phyloP scores from a whole-genome alignment of 2,797 vertebrate species.

The Rhinella marina region DNA sequence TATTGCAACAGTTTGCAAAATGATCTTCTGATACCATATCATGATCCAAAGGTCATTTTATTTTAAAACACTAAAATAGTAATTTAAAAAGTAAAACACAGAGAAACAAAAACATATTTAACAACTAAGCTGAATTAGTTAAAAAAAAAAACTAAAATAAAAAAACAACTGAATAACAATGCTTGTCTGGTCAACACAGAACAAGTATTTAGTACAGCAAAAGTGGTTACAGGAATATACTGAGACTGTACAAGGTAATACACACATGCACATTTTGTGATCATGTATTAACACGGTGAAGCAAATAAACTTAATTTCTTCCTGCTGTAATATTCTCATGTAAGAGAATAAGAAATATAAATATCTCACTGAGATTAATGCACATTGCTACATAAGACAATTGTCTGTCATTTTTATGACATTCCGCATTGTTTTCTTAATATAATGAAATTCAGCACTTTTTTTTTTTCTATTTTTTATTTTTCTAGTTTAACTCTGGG shows the following conservation, averaged over 20 bases:
- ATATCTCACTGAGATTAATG: slow-evolving; percentile 99
- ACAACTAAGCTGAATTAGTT: slow-evolving; percentile 94
- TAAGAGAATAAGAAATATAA: slow-evolving; percentile 99
- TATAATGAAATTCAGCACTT: slow-evolving; percentile 85
- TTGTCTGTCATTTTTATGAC: slow-evolving; percentile 91
- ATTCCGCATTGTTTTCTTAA: slow-evolving; percentile 78
- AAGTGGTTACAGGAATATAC: slow-evolving; percentile 95
- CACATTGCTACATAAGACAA: slow-evolving; percentile 99
- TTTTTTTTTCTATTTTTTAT: slow-evolving; percentile 67
- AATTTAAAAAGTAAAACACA: slow-evolving; percentile 75
- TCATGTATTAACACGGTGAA: slow-evolving; percentile 98
- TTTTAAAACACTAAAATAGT: slow-evolving; percentile 80
- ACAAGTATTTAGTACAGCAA: slow-evolving; percentile 82
- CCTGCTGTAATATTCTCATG: slow-evolving; percentile 97
- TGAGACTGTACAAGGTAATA: slow-evolving; percentile 91
- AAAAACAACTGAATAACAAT: slow-evolving; percentile 86
- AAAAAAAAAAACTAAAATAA: slow-evolving; percentile 87
- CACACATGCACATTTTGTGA: slow-evolving; percentile 96
- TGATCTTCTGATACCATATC: slow-evolving; percentile 82
- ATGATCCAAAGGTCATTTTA: slow-evolving; percentile 83
- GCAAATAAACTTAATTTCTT: slow-evolving; percentile 87
- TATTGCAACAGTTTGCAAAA: slow-evolving; percentile 86
- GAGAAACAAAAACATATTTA: slow-evolving; percentile 84
- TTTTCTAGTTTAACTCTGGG: slow-evolving; percentile 75
- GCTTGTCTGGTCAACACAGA: slow-evolving; percentile 80